Base-by-base conservation (phyloP, 2,888 invertebrate genomes). In the Embidobia sp. region DNA sequence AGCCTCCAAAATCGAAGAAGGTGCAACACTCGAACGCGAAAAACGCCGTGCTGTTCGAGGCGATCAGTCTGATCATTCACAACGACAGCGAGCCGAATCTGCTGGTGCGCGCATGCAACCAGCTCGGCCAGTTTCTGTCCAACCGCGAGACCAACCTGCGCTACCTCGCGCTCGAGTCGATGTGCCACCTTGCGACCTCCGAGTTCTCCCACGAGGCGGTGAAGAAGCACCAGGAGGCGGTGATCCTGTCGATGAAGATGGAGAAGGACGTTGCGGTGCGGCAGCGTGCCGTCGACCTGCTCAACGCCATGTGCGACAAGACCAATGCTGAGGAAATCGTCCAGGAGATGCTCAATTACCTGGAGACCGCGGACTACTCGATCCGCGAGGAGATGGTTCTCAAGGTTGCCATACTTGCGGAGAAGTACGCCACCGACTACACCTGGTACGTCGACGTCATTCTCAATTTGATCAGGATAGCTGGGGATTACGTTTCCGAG, bases 21-120 rank as follows among this genome's bases (percentile, higher is more conserved):
- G 99, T 99, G 19, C 99, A 99, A 91, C 99, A 99, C 91, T 98
- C 99, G 48, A 99, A 99, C 92, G 99, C 99, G 69, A 99, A 99
- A 91, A 99, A 99, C 91, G 98, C 99, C 53, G 99, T 99, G 18
- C 92, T 99, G 13, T 99, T 99, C 91, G 99, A 99, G 92, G 99
- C 99, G 42, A 99, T 99, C 88, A 98, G 98, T 91, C 93, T 99
- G 81, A 99, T 99, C 82, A 99, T 99, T 87, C 99, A 99, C 90
- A 98, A 98, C 91, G 99, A 99, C 80, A 95, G 97, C 91, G 98
- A 98, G 90, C 97, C 98, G 33, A 97, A 97, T 91, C 92, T 99
- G 79, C 91, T 99, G 85, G 99, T 99, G 37, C 93, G 99, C 79
- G 99, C 98, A 53, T 99, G 99, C 90, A 99, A 99, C 90, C 99